phyloP scores from a whole-genome alignment of 2,888 invertebrate genomes.

The Polia nebulosa region DNA sequence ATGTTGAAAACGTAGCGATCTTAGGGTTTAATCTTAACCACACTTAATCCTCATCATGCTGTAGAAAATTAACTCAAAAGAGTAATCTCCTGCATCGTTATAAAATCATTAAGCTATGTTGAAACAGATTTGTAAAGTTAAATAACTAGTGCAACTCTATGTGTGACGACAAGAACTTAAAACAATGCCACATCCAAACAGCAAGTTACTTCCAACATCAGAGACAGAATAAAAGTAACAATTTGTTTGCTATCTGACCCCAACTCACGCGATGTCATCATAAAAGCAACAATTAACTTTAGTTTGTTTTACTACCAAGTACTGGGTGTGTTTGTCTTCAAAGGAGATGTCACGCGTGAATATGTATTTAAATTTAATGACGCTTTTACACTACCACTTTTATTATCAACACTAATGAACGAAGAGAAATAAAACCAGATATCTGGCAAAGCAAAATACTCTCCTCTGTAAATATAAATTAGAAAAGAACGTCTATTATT shows the following conservation, averaged over 20 bases:
- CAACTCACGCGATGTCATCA: constrained; percentile 86
- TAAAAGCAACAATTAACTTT: constrained; percentile 88
- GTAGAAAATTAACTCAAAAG: background rate
- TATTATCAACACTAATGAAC: constrained; percentile 67
- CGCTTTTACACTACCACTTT: constrained; percentile 72
- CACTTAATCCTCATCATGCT: background rate
- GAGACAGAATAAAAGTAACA: constrained; percentile 74
- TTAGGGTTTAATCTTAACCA: background rate
- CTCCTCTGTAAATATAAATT: constrained; percentile 59
- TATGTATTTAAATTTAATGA: constrained; percentile 77
- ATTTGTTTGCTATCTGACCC: constrained; percentile 83
- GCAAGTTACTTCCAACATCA: constrained; percentile 41
- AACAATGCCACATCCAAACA: constrained; percentile 58
- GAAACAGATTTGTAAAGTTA: background rate
- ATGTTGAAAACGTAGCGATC: background rate
- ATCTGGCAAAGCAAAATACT: constrained; percentile 54
- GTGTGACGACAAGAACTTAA: background rate
- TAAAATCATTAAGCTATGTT: background rate
- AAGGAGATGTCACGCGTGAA: constrained; percentile 83
- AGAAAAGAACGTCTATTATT: constrained; percentile 74
- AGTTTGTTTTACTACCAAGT: constrained; percentile 84
- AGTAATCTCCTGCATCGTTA: background rate
- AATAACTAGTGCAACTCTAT: background rate
- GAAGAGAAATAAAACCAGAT: constrained; percentile 65
- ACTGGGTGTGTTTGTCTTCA: constrained; percentile 83